phyloP scores from a whole-genome alignment of 2,113 vertebrate species.

The Boulengerochromis microlepis region DNA sequence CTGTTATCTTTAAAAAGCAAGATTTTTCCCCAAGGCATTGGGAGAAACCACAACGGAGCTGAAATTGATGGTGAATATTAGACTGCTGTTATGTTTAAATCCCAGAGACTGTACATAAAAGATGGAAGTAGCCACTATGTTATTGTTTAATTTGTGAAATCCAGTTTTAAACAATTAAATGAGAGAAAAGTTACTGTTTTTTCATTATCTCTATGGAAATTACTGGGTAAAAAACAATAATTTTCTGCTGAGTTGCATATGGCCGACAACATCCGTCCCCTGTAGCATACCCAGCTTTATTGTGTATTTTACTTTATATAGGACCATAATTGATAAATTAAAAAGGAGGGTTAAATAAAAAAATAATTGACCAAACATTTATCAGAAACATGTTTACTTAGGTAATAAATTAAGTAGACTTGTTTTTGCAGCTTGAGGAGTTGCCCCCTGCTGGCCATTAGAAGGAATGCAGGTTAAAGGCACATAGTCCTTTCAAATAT shows the following conservation, averaged over 20 bases:
- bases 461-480: neutral
- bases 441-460: neutral
- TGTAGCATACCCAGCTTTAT: neutral
- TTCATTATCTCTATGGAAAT: neutral
- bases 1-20: neutral
- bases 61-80: neutral
- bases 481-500: neutral
- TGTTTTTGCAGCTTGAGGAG: neutral
- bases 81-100: neutral
- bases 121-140: neutral
- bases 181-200: neutral
- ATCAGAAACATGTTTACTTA: neutral
- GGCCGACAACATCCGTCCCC: neutral
- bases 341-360: accelerated
- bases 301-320: neutral
- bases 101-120: neutral
- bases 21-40: neutral
- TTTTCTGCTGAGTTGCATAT: neutral
- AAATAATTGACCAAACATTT: neutral
- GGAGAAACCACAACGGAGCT: neutral
- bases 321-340: neutral
- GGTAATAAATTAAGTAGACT: neutral
- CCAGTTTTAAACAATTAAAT: neutral
- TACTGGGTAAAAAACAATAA: accelerated
- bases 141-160: neutral